phyloP scores from a whole-genome alignment of 2,888 invertebrate genomes.

The Drosophila kambysellisi region DNA sequence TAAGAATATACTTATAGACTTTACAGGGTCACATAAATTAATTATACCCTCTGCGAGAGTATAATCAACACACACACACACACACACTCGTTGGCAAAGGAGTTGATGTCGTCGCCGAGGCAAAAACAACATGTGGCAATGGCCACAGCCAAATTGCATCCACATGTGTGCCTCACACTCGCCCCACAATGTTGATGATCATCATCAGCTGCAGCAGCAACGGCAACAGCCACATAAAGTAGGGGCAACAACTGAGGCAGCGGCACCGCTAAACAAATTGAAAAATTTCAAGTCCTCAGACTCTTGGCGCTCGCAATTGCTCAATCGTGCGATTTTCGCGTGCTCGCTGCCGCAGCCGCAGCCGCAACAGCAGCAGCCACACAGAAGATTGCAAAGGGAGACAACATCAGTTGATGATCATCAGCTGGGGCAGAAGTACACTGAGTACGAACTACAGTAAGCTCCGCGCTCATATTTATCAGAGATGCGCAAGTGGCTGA shows the following conservation, averaged over 20 bases:
- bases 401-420: conserved; percentile 37
- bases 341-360: conserved; percentile 40
- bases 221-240: conserved; percentile 23
- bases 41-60: conserved; percentile 1
- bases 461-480: conserved; percentile 26
- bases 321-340: conserved; percentile 73
- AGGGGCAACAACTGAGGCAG: conserved; percentile 44
- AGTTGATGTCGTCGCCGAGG: conserved; percentile 52
- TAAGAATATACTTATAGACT: background rate
- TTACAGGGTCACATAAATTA: conserved; percentile 2
- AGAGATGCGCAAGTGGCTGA: conserved; percentile 47
- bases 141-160: conserved; percentile 75
- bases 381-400: conserved; percentile 36
- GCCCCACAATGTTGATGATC: conserved; percentile 58
- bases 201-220: conserved; percentile 45
- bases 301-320: conserved; percentile 76
- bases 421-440: conserved; percentile 28
- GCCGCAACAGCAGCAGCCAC: conserved; percentile 29
- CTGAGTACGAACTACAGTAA: conserved; percentile 36
- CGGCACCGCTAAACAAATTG: conserved; percentile 69
- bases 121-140: conserved; percentile 76
- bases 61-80: conserved; percentile 20
- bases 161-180: conserved; percentile 68
- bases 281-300: conserved; percentile 77
- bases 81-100: conserved; percentile 36